Percentiles rank a stretch among this genome's conserved stretches.
phyloP scores from a whole-genome alignment of 2,888 invertebrate genomes.

The Nomada ruficornis region DNA sequence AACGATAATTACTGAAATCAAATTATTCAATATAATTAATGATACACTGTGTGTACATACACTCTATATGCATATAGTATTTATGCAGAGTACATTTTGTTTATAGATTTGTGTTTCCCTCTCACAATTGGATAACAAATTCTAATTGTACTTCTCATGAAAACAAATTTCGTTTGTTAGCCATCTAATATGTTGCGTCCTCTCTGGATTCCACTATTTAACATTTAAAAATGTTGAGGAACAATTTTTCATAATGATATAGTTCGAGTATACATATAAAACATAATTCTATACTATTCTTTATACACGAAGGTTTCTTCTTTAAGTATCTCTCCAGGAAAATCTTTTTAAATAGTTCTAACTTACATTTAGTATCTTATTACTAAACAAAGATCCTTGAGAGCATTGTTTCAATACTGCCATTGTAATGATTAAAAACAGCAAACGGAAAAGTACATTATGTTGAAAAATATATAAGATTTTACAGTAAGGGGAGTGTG shows the following conservation, averaged over 20 bases:
- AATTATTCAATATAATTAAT: neutral
- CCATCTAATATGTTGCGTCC: neutral
- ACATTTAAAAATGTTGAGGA: neutral
- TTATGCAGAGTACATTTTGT: constrained; percentile 15
- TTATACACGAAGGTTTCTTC: neutral
- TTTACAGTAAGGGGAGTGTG: neutral
- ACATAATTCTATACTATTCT: constrained; percentile 20
- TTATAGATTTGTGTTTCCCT: constrained; percentile 16
- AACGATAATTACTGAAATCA: neutral
- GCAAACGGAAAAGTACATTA: constrained; percentile 15
- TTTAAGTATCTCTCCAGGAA: neutral
- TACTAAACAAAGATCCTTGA: neutral
- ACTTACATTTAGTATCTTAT: neutral
- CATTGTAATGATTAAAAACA: constrained; percentile 1
- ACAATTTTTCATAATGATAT: constrained; percentile 11
- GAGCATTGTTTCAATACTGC: constrained; percentile 16
- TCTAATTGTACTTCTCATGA: neutral
- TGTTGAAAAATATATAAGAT: constrained; percentile 9
- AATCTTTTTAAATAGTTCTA: neutral
- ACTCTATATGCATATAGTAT: constrained; percentile 7
- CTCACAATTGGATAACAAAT: constrained; percentile 4
- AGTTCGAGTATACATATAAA: constrained; percentile 16
- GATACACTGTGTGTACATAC: constrained; percentile 12
- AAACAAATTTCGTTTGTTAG: neutral
- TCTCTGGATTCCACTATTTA: constrained; percentile 17